Evolutionary conservation across 2,797 vertebrate genomes (phyloP).

Genomic region (Bufotes viridis): DNA sequence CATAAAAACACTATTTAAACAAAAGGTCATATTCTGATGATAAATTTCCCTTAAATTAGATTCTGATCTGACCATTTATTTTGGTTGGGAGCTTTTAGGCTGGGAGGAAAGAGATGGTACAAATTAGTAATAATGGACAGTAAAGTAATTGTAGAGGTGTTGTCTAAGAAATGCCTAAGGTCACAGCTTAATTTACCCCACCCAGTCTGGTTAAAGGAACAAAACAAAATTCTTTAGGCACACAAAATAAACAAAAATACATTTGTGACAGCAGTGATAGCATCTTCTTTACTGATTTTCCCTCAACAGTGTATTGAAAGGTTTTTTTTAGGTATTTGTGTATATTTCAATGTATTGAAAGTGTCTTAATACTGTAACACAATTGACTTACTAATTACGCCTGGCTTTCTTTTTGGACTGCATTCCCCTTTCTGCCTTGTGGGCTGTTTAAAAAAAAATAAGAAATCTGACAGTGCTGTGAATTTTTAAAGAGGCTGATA

Average conservation of each 20-base stretch:
- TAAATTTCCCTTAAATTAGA: no score
- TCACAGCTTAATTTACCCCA: conserved; percentile 21
- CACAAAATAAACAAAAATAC: conserved; percentile 27
- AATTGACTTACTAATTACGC: no score
- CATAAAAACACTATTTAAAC: no score
- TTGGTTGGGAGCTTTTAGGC: neutral
- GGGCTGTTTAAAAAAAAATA: no score
- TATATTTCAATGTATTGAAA: no score
- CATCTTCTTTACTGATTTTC: neutral
- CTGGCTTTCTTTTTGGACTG: no score
- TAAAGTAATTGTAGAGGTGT: conserved; percentile 17
- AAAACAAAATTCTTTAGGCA: conserved; percentile 5
- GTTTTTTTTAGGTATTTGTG: no score
- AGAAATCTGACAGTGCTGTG: no score
- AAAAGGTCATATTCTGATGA: no score
- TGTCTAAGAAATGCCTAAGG: conserved; percentile 35
- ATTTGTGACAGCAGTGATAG: neutral
- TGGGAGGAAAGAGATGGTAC: neutral
- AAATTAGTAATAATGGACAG: conserved; percentile 28
- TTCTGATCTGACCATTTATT: neutral
- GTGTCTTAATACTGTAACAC: no score
- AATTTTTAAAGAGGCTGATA: no score
- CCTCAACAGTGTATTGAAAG: neutral
- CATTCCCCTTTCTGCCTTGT: no score
- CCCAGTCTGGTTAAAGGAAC: conserved; percentile 17